Base-by-base conservation (phyloP, 2,113 vertebrate genomes). In the Mormyrus lacerda region DNA sequence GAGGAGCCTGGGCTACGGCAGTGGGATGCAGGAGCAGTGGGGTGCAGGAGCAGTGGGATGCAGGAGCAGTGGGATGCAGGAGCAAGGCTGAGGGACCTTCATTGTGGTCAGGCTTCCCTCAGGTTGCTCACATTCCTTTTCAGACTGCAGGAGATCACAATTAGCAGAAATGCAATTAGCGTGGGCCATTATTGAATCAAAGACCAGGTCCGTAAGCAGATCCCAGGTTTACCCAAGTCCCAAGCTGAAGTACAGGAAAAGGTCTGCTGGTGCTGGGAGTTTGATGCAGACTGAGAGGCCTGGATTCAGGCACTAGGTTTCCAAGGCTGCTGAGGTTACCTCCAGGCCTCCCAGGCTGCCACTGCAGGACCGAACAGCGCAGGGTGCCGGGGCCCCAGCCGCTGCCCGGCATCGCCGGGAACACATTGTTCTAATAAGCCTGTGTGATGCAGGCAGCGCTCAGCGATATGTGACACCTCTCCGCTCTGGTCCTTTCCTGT, bases 281-380 rank as follows among this genome's bases (percentile, higher is more conserved):
- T 42, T 7, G 1, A 19, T 19, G 73, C 13, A 79, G 73, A 42
- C 35, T 3, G 9, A 48, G 42, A 51, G 58, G 27, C 51, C 48
- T 58, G 17, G 84, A 47, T 53, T 6, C 17, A 79, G 39, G 19
- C 48, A 24, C 42, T 83, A 44, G 13, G 69, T 89, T 91, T 85
- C 89, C 69, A 91, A 17, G 85, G 84, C 91, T 91, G 85, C 88
- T 89, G 90, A 17, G 39, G 89, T 90, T 90, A 90, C 89, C 11
- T 42, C 39, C 31, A 82, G 76, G 42, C 31, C 44, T 55, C 19
- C 76, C 76, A 82, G 4, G 39, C 76, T 17, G 76, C 61, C 76
- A 82, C 15, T 19, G 15, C 76, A 44, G 76, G 6, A 35, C 8
- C 0, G 76, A 44, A 21, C 31, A 24, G 35, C 17, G 15, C 35